phyloP scores from a whole-genome alignment of 2,113 vertebrate species.

The Recurvirostra avosetta region DNA sequence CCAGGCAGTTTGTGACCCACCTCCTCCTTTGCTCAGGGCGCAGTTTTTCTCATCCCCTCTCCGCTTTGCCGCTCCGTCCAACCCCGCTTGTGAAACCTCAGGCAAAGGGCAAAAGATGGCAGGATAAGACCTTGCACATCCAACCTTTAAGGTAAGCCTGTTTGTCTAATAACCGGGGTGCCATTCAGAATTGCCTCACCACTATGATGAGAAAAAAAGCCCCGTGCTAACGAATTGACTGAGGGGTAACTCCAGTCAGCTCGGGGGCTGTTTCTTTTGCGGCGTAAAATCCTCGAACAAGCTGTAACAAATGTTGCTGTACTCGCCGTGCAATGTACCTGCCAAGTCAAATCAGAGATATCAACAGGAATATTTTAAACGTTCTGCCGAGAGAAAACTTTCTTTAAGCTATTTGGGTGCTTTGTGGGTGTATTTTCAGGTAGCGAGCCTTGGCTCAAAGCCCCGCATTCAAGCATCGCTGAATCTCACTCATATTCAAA shows the following conservation, averaged over 20 bases:
- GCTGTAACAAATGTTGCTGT: neutral
- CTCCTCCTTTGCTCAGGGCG: fast-evolving
- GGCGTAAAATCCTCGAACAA: neutral
- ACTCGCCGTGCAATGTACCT: neutral
- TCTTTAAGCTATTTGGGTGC: neutral
- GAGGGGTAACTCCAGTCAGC: neutral
- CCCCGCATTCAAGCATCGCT: neutral
- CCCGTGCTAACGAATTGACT: neutral
- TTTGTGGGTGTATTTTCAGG: neutral
- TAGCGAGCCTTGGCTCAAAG: neutral
- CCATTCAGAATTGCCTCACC: neutral
- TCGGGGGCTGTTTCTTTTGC: neutral
- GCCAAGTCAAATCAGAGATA: neutral
- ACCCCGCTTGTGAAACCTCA: neutral
- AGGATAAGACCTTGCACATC: neutral
- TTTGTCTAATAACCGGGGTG: neutral
- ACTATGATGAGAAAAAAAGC: neutral
- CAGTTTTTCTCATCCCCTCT: neutral
- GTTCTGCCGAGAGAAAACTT: neutral
- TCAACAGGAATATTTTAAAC: neutral
- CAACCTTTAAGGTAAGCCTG: neutral
- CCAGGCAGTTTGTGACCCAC: neutral
- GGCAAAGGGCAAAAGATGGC: neutral
- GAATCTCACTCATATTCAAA: neutral
- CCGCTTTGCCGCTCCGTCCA: neutral